A percentile compares a stretch with the other conserved stretches of the same genome.
phyloP scores from a whole-genome alignment of 2,797 vertebrate genomes.

The Galago senegalensis region DNA sequence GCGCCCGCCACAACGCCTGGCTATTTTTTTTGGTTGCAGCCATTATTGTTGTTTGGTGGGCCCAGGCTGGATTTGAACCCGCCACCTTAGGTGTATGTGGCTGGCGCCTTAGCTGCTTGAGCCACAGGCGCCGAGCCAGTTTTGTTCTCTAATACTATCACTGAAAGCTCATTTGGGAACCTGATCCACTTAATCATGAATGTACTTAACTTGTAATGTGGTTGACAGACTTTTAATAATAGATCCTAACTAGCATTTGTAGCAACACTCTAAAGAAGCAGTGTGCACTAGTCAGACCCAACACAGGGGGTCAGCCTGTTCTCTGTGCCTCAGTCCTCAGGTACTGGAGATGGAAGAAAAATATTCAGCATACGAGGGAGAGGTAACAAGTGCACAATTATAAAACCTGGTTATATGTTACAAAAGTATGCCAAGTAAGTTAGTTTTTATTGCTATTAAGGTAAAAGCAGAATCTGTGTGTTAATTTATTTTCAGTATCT shows the following conservation, averaged over 20 bases:
- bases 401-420: constrained; percentile 54
- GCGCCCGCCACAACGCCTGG: no score
- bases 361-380: neutral
- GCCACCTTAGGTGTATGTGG: no score
- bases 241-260: constrained; percentile 57
- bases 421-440: constrained; percentile 62
- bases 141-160: neutral
- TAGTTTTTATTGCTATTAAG: constrained; percentile 66
- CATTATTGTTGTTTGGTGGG: no score
- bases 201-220: constrained; percentile 27
- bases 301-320: neutral
- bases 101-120: no score
- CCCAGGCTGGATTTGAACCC: no score
- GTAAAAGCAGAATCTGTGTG: constrained; percentile 71
- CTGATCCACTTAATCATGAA: constrained; percentile 36
- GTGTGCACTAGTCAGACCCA: neutral
- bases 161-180: constrained; percentile 44
- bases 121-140: no score
- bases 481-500: constrained; percentile 79
- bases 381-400: constrained; percentile 40
- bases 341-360: constrained; percentile 8
- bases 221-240: constrained; percentile 21
- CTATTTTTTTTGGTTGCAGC: no score
- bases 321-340: constrained; percentile 42
- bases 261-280: neutral